Percentiles rank a stretch among this genome's conserved stretches.
Evolutionary conservation across 2,888 invertebrate genomes (phyloP).

Genomic region (Clepsis dumicolana): DNA sequence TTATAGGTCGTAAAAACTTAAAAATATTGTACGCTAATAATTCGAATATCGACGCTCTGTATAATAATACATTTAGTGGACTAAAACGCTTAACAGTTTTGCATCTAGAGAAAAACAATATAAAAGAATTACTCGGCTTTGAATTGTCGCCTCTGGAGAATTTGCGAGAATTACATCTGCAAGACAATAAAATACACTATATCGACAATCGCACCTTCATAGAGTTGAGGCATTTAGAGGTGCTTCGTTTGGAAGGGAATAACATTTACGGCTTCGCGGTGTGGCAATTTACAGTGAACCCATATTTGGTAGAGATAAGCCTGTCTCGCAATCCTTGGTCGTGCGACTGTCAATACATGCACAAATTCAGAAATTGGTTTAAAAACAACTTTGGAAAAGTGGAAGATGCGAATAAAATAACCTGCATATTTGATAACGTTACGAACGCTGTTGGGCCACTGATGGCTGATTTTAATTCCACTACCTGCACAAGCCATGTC

Average conservation of each 20-base stretch:
- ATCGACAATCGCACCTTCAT: conserved; percentile 95
- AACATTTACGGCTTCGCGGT: conserved; percentile 93
- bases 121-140: conserved; percentile 92
- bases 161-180: conserved; percentile 94
- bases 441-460: conserved; percentile 90
- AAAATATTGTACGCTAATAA: conserved; percentile 95
- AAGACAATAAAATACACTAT: conserved; percentile 93
- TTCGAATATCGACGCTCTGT: conserved; percentile 93
- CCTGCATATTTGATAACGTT: conserved; percentile 91
- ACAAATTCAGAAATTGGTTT: conserved; percentile 93
- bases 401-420: conserved; percentile 91
- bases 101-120: conserved; percentile 95
- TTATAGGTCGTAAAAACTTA: conserved; percentile 96
- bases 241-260: conserved; percentile 94
- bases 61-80: conserved; percentile 96
- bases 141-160: conserved; percentile 94
- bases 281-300: conserved; percentile 94
- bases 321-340: conserved; percentile 95
- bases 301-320: conserved; percentile 94
- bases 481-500: conserved; percentile 90
- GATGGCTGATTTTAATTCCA: conserved; percentile 92
- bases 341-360: conserved; percentile 95
- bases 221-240: conserved; percentile 92
- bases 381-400: conserved; percentile 92
- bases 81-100: conserved; percentile 91